Evolutionary conservation across 2,888 invertebrate species (phyloP).

Genomic region (Himalopsyche tibetana): DNA sequence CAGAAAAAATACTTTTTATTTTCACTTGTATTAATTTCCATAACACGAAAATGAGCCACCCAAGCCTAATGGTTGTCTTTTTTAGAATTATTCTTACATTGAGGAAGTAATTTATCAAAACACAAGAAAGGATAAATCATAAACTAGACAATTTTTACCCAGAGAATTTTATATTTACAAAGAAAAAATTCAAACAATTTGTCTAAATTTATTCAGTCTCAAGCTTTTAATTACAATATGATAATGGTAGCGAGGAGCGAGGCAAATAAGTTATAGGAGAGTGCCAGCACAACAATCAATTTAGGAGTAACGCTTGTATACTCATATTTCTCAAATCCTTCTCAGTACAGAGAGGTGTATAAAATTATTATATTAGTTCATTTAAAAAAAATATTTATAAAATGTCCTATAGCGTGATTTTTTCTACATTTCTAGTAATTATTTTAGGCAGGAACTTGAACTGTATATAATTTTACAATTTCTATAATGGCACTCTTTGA

Average conservation of each 20-base stretch:
- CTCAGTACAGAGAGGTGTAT: neutral
- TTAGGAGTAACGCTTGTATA: neutral
- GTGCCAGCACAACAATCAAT: neutral
- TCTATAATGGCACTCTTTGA: slow-evolving; percentile 81
- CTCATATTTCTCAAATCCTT: neutral
- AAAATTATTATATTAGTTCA: neutral
- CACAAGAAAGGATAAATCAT: neutral
- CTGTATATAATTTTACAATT: slow-evolving; percentile 71
- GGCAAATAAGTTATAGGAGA: neutral
- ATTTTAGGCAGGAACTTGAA: neutral
- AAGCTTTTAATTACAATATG: slow-evolving; percentile 12
- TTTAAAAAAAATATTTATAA: neutral
- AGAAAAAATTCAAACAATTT: slow-evolving; percentile 15
- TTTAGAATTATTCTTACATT: neutral
- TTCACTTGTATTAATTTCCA: neutral
- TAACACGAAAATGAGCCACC: neutral
- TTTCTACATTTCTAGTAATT: neutral
- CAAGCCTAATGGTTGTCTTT: neutral
- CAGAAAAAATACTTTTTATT: neutral
- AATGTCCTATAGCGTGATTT: neutral
- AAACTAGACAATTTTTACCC: neutral
- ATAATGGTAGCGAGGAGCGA: neutral
- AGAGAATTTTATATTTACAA: neutral
- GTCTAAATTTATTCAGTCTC: slow-evolving; percentile 38
- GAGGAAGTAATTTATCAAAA: neutral